Evolutionary conservation across 2,113 vertebrate genomes (phyloP).

Genomic region (Oreocharis arfaki): DNA sequence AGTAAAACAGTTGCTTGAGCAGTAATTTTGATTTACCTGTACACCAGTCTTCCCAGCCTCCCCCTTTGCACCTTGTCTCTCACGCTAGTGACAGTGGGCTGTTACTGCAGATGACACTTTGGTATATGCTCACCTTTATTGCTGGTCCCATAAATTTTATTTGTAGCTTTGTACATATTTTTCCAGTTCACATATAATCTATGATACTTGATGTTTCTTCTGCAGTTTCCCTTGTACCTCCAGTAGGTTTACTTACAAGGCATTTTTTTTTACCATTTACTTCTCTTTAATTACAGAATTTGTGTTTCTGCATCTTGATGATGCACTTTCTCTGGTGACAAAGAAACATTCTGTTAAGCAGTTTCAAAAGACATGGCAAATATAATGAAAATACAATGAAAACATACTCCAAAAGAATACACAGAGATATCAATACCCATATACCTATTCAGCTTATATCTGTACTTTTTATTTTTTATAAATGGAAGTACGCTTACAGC

Average conservation of each 20-base stretch:
- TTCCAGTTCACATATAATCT: not conserved
- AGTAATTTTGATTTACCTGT: not conserved
- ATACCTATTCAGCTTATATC: not conserved
- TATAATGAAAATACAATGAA: not conserved
- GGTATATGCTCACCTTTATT: not conserved
- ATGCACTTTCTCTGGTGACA: not conserved
- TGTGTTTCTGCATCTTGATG: not conserved
- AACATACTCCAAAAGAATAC: not conserved
- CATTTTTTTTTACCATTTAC: not conserved
- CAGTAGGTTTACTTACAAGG: not conserved
- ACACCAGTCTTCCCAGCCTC: not conserved
- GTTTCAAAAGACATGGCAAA: not conserved
- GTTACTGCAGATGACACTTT: not conserved
- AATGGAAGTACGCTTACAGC: not conserved
- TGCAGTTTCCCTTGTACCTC: not conserved
- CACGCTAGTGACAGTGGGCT: not conserved
- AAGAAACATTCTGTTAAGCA: not conserved
- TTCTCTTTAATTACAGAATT: not conserved
- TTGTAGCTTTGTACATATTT: rapidly evolving
- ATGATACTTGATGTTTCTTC: not conserved
- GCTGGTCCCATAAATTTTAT: not conserved
- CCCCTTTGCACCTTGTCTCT: not conserved
- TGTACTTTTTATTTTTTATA: not conserved
- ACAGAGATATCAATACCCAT: not conserved
- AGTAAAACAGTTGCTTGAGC: not conserved